Percentiles rank a stretch among this genome's conserved stretches.
Evolutionary conservation across 2,797 vertebrate genomes (phyloP).

Genomic region (Notamacropus eugenii): DNA sequence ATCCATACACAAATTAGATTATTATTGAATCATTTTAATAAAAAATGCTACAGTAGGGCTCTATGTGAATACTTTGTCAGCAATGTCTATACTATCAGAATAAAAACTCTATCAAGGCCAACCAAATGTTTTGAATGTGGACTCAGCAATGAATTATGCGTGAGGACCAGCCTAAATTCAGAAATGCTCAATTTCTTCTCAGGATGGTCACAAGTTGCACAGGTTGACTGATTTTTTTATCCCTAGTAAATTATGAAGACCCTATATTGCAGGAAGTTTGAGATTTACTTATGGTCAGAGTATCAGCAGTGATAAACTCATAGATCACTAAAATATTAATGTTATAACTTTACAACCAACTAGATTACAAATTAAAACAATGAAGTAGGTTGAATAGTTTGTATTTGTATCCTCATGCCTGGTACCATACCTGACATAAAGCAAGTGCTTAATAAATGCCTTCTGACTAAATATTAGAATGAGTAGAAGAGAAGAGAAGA

Average conservation of each 20-base stretch:
- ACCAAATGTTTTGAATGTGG: not conserved
- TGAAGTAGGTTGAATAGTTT: not conserved
- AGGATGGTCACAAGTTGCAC: not conserved
- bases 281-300: not conserved
- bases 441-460: not conserved
- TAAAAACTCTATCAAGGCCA: not conserved
- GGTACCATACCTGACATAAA: not conserved
- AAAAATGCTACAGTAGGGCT: not conserved
- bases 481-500: not conserved
- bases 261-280: not conserved
- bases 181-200: not conserved
- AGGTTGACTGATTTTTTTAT: not conserved
- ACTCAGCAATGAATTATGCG: not conserved
- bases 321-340: not conserved
- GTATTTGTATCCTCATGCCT: not conserved
- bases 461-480: not conserved
- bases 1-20: not conserved
- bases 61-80: not conserved
- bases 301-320: not conserved
- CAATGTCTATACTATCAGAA: not conserved
- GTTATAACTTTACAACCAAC: not conserved
- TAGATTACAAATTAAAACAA: not conserved
- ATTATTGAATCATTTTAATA: not conserved
- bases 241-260: not conserved
- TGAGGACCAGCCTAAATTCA: not conserved